These are phyloP conservation scores for Puffinus mauretanicus DNA, from an alignment of 2,113 vertebrate species.

Conservation along the genomic window DNA sequence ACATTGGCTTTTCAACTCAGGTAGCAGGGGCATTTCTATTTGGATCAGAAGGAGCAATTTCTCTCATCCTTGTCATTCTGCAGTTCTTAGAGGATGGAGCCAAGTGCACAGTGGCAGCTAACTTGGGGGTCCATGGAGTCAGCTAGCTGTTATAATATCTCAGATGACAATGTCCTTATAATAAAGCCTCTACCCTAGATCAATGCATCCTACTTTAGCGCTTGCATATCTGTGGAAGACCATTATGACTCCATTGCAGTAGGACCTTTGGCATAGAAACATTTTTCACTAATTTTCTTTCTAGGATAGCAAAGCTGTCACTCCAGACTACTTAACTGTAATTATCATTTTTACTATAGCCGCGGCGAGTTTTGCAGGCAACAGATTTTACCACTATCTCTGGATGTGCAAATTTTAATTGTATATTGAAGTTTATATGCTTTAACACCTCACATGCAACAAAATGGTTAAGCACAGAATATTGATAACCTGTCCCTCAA, in stretches of 20 bases:
- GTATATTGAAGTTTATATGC: neutral
- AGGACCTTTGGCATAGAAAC: neutral
- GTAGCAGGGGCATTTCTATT: neutral
- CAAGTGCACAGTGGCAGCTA: neutral
- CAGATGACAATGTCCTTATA: neutral
- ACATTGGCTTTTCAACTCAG: neutral
- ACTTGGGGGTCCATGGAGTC: neutral
- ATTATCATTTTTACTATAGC: neutral
- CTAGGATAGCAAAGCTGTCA: neutral
- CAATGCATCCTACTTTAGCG: neutral
- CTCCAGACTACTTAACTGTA: neutral
- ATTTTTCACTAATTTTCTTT: neutral
- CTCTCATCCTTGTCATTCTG: neutral
- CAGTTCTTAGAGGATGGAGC: neutral
- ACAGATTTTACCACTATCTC: neutral
- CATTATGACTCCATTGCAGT: neutral
- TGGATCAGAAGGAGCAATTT: neutral
- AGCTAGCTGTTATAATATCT: neutral
- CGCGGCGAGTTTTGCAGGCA: neutral
- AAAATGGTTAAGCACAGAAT: neutral
- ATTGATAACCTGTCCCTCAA: neutral
- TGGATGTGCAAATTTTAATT: neutral
- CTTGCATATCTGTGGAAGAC: neutral
- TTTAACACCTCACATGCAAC: neutral
- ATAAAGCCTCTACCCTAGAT: neutral